These are phyloP conservation scores for Myiozetetes cayanensis DNA, from an alignment of 2,113 vertebrate species.

Conservation along the genomic window DNA sequence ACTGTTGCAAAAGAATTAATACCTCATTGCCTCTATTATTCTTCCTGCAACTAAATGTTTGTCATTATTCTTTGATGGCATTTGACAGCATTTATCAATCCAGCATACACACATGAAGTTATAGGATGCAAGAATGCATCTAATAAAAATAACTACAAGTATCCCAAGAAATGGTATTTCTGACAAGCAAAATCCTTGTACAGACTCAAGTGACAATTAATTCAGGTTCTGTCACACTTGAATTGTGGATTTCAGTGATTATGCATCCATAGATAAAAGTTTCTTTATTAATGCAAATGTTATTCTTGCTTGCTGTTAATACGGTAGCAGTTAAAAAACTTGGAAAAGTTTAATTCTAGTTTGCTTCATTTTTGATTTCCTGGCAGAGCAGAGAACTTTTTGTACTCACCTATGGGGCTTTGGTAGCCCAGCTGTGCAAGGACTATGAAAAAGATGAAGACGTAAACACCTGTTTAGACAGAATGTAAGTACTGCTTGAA, in stretches of 20 bases:
- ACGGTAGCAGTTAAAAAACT: background rate
- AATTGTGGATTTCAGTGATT: background rate
- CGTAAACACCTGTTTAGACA: constrained; percentile 78
- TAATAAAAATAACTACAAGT: background rate
- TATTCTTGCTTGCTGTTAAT: background rate
- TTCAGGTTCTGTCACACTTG: background rate
- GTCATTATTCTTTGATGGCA: background rate
- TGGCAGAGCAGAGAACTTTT: constrained; percentile 81
- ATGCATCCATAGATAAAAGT: background rate
- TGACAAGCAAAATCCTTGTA: background rate
- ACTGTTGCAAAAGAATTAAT: background rate
- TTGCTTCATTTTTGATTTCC: background rate
- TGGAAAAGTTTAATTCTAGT: background rate
- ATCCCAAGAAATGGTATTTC: background rate
- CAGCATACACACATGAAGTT: background rate
- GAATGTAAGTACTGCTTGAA: constrained; percentile 76
- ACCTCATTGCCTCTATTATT: background rate
- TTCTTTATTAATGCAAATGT: background rate
- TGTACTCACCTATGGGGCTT: constrained; percentile 79
- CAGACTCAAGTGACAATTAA: background rate
- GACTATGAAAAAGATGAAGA: constrained; percentile 84
- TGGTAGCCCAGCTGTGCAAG: constrained; percentile 82
- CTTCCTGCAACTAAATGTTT: background rate
- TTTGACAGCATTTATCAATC: background rate
- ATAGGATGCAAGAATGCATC: background rate